A percentile compares a stretch with the other conserved stretches of the same genome.
Evolutionary conservation across 2,113 vertebrate genomes (phyloP).

Genomic region (Merops nubicus): DNA sequence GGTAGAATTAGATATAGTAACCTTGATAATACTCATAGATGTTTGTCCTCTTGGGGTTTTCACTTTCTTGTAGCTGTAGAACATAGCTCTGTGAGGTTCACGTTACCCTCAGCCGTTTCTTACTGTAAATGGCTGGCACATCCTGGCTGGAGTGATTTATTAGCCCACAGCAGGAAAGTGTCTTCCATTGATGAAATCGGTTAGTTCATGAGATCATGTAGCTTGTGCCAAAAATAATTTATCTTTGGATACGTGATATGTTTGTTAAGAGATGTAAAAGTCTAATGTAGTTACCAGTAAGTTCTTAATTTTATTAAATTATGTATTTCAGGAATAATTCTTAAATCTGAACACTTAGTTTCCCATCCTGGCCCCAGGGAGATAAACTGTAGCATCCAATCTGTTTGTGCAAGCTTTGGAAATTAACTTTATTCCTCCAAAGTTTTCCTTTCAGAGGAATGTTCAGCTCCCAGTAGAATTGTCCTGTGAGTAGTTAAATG

Average conservation of each 20-base stretch:
- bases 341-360: neutral
- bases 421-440: neutral
- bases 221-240: neutral
- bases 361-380: neutral
- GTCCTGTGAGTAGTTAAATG: neutral
- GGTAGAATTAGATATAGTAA: neutral
- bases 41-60: neutral
- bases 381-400: neutral
- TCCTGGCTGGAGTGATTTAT: constrained; percentile 6
- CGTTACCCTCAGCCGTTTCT: neutral
- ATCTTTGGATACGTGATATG: neutral
- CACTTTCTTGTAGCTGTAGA: neutral
- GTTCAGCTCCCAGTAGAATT: neutral
- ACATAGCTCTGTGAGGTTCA: neutral
- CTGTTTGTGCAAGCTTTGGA: neutral
- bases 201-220: neutral
- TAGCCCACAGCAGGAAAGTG: neutral
- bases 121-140: neutral
- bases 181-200: neutral
- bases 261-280: neutral
- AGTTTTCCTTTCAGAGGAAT: neutral
- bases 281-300: neutral
- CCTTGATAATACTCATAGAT: neutral
- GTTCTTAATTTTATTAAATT: neutral
- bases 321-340: neutral